Conservation (phyloP, 2,797 vertebrate genomes). For the Oreochromis mossambicus region DNA sequence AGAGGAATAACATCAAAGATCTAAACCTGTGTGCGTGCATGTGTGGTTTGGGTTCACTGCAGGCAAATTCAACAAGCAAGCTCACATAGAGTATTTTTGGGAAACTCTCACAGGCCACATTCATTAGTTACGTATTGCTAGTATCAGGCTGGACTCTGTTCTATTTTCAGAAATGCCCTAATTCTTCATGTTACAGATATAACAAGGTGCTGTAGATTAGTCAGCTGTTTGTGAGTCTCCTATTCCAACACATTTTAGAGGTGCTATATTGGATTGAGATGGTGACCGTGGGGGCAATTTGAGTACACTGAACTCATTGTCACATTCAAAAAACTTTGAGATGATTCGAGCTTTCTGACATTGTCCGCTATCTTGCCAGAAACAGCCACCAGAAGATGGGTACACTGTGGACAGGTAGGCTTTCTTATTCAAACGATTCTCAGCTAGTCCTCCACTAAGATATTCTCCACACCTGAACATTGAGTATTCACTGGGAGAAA, state of each 20-base stretch:
- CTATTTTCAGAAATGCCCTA: neutral
- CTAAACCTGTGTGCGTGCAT: neutral
- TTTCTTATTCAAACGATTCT: neutral
- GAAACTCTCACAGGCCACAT: neutral
- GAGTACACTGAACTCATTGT: neutral
- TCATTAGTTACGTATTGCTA: neutral
- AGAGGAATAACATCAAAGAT: conserved; percentile 26
- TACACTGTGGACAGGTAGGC: neutral
- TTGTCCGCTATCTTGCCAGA: neutral
- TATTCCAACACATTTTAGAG: neutral
- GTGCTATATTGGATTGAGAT: neutral
- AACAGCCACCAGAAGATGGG: neutral
- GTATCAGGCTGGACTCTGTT: neutral
- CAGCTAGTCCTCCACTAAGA: neutral
- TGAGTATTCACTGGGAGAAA: neutral
- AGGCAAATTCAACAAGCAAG: neutral
- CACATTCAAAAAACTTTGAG: neutral
- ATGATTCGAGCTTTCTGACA: neutral
- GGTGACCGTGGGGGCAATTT: neutral
- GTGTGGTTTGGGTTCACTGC: neutral
- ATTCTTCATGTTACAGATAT: neutral
- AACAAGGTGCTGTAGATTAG: neutral
- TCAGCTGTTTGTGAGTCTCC: neutral
- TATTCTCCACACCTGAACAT: neutral
- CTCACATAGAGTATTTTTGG: neutral